Percentiles rank a stretch among this genome's conserved stretches.
Conservation (phyloP, 2,888 invertebrate species). For the Cybosia mesomella region DNA sequence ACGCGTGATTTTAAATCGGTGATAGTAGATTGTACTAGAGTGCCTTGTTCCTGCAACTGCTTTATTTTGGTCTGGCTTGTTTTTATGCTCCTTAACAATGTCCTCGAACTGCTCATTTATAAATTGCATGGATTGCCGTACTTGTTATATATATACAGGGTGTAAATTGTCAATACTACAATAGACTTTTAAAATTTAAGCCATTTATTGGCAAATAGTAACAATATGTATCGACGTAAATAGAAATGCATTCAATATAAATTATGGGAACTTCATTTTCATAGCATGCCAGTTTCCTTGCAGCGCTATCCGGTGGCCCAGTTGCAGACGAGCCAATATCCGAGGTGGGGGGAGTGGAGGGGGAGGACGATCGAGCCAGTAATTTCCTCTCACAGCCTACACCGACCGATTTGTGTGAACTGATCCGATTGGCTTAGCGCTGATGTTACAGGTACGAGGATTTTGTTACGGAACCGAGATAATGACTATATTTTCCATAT, state of each 20-base stretch:
- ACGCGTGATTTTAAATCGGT: too few species aligned
- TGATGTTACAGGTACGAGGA: conserved; percentile 9
- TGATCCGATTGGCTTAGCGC: conserved; percentile 15
- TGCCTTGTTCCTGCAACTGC: too few species aligned
- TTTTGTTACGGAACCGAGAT: conserved; percentile 17
- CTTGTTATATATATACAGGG: too few species aligned
- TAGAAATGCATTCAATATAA: conserved; percentile 16
- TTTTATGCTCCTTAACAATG: too few species aligned
- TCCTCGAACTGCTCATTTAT: too few species aligned
- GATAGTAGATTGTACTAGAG: too few species aligned
- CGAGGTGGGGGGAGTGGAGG: conserved; percentile 24
- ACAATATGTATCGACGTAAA: not conserved
- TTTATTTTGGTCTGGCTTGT: too few species aligned
- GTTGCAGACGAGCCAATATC: conserved; percentile 47
- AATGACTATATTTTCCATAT: too few species aligned
- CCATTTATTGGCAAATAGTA: not conserved
- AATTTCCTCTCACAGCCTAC: conserved; percentile 37
- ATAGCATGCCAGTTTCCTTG: conserved; percentile 20
- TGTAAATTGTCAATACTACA: too few species aligned
- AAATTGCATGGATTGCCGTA: too few species aligned
- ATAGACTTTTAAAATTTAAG: too few species aligned
- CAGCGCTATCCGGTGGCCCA: conserved; percentile 29
- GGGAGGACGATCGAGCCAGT: conserved; percentile 31
- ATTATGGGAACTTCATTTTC: conserved; percentile 23
- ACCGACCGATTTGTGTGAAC: conserved; percentile 15